A percentile compares a stretch with the other conserved stretches of the same genome.
Conservation (phyloP, 1,140 invertebrate species). For the Drosophila pachea region DNA sequence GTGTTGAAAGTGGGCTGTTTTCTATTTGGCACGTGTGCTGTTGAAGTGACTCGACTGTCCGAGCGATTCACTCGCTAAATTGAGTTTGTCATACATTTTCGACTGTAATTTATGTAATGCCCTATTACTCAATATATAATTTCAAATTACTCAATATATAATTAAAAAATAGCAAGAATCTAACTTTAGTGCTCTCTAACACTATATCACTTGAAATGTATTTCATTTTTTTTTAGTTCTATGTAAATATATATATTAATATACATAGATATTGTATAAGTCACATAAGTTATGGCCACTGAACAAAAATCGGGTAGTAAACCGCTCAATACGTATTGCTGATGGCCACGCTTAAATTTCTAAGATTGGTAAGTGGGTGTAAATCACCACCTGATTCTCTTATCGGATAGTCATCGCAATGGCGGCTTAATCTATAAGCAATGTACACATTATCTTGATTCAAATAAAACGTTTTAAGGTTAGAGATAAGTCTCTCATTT, state of each 20-base stretch:
- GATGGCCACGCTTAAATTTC: constrained; percentile 17
- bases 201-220: too few relatives aligned
- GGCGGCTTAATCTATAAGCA: constrained; percentile 53
- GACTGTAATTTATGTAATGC: too few relatives aligned
- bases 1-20: too few relatives aligned
- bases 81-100: too few relatives aligned
- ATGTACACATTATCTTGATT: constrained; percentile 53
- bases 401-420: constrained; percentile 50
- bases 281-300: constrained; percentile 12
- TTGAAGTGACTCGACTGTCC: neutral
- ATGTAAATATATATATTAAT: too few relatives aligned
- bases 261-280: neutral
- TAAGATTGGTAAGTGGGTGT: constrained; percentile 43
- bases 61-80: too few relatives aligned
- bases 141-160: too few relatives aligned
- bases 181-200: too few relatives aligned
- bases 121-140: too few relatives aligned
- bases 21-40: neutral
- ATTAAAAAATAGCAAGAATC: too few relatives aligned
- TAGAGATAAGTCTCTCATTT: constrained; percentile 57
- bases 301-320: constrained; percentile 11
- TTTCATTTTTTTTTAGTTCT: too few relatives aligned
- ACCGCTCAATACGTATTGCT: constrained; percentile 25
- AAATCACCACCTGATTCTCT: constrained; percentile 51
- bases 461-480: constrained; percentile 63